Base-by-base conservation (phyloP, 2,113 vertebrate genomes). In the Saccopteryx bilineata region DNA sequence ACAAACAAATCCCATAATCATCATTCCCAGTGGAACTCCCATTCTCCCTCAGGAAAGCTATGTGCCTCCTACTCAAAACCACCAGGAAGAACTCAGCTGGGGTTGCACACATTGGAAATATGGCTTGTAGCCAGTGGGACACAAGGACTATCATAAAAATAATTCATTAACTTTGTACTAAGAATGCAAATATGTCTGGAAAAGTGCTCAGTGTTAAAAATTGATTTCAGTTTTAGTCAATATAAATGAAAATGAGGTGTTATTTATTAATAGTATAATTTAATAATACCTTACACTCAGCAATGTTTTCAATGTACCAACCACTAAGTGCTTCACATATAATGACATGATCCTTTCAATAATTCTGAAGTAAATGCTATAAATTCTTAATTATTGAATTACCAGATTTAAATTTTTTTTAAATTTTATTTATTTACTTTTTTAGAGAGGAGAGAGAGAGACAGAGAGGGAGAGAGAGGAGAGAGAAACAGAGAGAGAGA, bases 201-300 rank as follows among this genome's bases (percentile, higher is more conserved):
- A 52, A 46, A 74, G 82, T 3, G 1, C 18, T 90, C 90, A 63
- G 58, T 60, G 19, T 39, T 94, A 56, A 89, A 52, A 94, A 85
- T 74, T 39, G 60, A 39, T 79, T 79, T 80, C 80, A 74, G 14
- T 23, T 10, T 24, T 96, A 46, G 4, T 85, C 31, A 66, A 92
- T 48, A 15, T 66, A 79, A 84, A 14, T 74, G 50, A 92, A 94
- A 66, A 84, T 65, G 33, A 88, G 63, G n/a, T 4, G 28, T 1
- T 23, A 75, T 79, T 92, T 96, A 71, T 71, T 80, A 79, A 61
- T 18, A 69, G 2, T 52, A 61, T 71, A 88, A 91, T 19, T 94
- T 87, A 71, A 84, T 66, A 72, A 72, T 92, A 80, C 33, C 65
- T 76, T 88, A 74, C 11, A 61, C 1, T 75, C 75, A 94, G n/a